Conservation (phyloP, 1,140 invertebrate species). For the Trinorchestia longiramus region DNA sequence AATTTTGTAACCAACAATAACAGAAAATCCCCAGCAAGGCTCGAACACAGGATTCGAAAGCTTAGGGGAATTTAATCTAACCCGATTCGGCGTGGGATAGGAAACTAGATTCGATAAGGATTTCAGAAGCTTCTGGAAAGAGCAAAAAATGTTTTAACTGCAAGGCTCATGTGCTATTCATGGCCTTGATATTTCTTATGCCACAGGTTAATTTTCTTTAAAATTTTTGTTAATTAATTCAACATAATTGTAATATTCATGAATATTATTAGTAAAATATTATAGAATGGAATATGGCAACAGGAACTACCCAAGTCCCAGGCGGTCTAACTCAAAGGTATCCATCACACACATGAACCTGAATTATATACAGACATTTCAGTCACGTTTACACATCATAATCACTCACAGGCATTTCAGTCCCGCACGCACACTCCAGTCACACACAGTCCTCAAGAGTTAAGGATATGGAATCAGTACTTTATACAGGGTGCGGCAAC, state of each 20-base stretch:
- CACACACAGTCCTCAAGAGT: no score
- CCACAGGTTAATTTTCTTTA: background rate
- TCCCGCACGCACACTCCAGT: no score
- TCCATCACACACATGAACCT: no score
- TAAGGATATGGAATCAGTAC: no score
- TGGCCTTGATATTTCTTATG: background rate
- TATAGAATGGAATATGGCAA: no score
- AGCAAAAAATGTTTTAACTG: background rate
- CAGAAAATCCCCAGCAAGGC: background rate
- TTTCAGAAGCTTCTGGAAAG: background rate
- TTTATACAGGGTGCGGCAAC: no score
- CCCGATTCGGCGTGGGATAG: background rate
- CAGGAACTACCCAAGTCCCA: no score
- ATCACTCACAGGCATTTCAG: no score
- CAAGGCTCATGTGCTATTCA: background rate
- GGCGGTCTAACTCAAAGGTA: no score
- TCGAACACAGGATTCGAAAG: constrained; percentile 14
- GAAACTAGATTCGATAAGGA: constrained; percentile 1
- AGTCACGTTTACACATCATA: no score
- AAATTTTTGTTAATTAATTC: background rate
- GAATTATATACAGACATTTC: no score
- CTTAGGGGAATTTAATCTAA: constrained; percentile 21
- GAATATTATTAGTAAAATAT: no score
- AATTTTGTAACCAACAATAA: background rate
- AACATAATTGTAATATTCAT: background rate